phyloP scores from a whole-genome alignment of 1,140 invertebrate genomes.

The Hyphantria cunea region DNA sequence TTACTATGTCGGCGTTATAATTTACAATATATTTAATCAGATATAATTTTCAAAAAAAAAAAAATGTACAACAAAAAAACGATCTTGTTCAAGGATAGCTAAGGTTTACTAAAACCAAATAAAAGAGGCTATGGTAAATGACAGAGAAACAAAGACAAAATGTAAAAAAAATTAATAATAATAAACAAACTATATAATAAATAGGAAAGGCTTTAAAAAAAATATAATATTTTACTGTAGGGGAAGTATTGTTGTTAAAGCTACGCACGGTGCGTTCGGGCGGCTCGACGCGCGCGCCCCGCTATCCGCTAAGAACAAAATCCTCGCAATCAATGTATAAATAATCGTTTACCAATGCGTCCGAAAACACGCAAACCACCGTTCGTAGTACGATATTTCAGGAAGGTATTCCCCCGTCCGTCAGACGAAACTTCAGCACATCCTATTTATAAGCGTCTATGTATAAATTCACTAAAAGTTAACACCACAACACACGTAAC shows the following conservation, averaged over 20 bases:
- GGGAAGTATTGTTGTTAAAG: constrained; percentile 6
- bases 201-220: too few relatives aligned
- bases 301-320: constrained; percentile 45
- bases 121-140: too few relatives aligned
- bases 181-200: too few relatives aligned
- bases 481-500: constrained; percentile 81
- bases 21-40: too few relatives aligned
- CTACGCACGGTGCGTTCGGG: constrained; percentile 29
- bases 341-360: constrained; percentile 81
- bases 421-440: constrained; percentile 79
- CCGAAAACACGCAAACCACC: constrained; percentile 76
- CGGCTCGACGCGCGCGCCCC: constrained; percentile 18
- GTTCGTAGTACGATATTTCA: constrained; percentile 80
- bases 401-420: constrained; percentile 81
- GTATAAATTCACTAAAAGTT: constrained; percentile 82
- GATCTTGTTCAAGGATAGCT: too few relatives aligned
- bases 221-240: not conserved
- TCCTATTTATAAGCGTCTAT: constrained; percentile 82
- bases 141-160: too few relatives aligned
- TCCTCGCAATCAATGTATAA: constrained; percentile 74
- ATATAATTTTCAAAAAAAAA: too few relatives aligned
- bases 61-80: too few relatives aligned
- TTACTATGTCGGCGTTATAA: too few relatives aligned
- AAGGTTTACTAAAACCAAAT: too few relatives aligned
- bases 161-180: too few relatives aligned